Evolutionary conservation across 2,888 invertebrate genomes (phyloP), one percentile per base, ranked within the genome.

Genomic region (Drosophila gaucha): DNA sequence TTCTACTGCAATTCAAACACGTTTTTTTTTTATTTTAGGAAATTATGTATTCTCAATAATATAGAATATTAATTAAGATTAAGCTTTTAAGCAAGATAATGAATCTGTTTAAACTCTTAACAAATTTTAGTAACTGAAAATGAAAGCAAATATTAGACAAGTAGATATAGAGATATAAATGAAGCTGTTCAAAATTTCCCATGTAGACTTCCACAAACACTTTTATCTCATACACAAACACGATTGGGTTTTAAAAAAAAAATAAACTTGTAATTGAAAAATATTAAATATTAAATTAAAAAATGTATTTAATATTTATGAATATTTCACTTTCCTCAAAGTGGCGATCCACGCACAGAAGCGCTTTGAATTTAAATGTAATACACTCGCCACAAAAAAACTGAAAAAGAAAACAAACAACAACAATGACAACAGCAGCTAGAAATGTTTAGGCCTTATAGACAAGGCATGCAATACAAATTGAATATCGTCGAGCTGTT

Each of bases 401-500:
- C 9, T 1, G 12, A 6, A 36, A 2, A 8, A 20, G 8, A 39
- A n/a, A 12, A 24, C 8, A 18, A 47, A 6, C n/a, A 36, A 20
- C 20, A 41, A 31, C 18, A 49, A 22, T 10, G 31, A 20, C 20
- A 41, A 31, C 18, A 49, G 16, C 14, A 22, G 14, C 12, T 14
- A 49, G 8, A 2, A 36, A 9, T 1, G 31, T 14, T 39, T 26
- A 24, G 20, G 16, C 26, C 26, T 36, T 22, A n/a, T 6, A 12
- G 38, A 56, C 41, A 60, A 36, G 54, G 58, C 47, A 60, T 57
- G 73, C 63, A 49, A 78, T 85, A 66, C 72, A 64, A 85, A 75
- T 64, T 85, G 83, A 79, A 75, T 71, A 64, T 52, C 47, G 67
- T 58, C 50, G 59, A 31, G 70, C 50, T 44, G 54, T 80, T 80